A percentile compares a stretch with the other conserved stretches of the same genome.
These are phyloP conservation scores for Deladenus siricidicola DNA, from an alignment of 2,888 invertebrate species.

Conservation along the genomic window DNA sequence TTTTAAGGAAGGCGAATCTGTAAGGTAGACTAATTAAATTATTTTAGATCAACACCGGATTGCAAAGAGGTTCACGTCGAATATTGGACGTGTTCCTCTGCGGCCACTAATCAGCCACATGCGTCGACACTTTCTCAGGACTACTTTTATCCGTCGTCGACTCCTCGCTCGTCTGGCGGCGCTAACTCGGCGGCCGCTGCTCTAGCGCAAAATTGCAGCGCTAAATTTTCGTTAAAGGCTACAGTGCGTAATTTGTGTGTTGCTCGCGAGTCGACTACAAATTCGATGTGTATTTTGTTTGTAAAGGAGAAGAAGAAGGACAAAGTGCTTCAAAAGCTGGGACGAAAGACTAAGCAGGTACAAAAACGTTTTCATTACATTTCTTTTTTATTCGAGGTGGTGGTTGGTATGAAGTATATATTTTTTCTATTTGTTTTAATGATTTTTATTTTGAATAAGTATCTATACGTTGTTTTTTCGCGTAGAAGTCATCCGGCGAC, in stretches of 20 bases:
- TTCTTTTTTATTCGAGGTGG: no score
- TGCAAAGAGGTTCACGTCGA: slow-evolving; percentile 42
- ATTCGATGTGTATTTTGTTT: slow-evolving; percentile 41
- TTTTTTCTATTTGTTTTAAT: slow-evolving; percentile 12
- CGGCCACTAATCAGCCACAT: neutral
- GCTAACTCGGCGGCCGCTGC: slow-evolving; percentile 1
- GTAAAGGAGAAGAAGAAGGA: slow-evolving; percentile 52
- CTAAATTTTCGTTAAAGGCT: slow-evolving; percentile 47
- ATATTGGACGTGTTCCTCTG: slow-evolving; percentile 37
- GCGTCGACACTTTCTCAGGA: neutral
- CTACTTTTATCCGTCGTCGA: neutral
- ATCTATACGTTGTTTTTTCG: no score
- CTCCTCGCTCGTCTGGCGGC: neutral
- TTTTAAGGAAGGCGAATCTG: no score
- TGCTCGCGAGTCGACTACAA: slow-evolving; percentile 26
- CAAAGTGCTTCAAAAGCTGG: slow-evolving; percentile 52
- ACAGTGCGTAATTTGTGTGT: slow-evolving; percentile 43
- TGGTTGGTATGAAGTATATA: no score
- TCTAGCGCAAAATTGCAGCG: slow-evolving; percentile 12
- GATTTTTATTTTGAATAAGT: neutral
- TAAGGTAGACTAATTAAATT: no score
- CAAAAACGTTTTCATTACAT: no score
- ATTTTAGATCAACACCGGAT: no score
- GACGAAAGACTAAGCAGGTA: slow-evolving; percentile 29
- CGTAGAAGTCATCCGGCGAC: slow-evolving; percentile 33